Percentiles rank a stretch among this genome's conserved stretches.
These are phyloP conservation scores for Malurus melanocephalus DNA, from an alignment of 2,113 vertebrate species.

Conservation along the genomic window DNA sequence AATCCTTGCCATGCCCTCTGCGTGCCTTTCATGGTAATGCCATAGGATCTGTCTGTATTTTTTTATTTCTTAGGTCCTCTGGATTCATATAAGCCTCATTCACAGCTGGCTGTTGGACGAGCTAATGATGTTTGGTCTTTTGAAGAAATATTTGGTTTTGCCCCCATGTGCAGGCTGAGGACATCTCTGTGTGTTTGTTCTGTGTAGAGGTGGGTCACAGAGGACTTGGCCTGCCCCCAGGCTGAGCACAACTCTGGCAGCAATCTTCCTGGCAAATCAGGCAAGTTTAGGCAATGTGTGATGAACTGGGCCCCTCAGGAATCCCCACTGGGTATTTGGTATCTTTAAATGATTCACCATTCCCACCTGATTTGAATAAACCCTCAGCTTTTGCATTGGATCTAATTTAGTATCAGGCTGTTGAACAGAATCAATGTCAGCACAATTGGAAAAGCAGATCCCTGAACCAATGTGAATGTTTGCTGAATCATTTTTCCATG, in stretches of 20 bases:
- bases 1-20: not conserved
- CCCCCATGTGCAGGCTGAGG: not conserved
- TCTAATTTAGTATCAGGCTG: not conserved
- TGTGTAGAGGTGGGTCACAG: not conserved
- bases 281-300: accelerated
- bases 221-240: not conserved
- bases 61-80: not conserved
- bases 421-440: not conserved
- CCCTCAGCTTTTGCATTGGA: not conserved
- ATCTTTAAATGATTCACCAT: not conserved
- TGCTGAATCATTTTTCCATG: not conserved
- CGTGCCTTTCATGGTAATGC: accelerated
- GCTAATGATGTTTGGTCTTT: not conserved
- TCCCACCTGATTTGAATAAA: not conserved
- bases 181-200: not conserved
- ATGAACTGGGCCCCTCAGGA: not conserved
- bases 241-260: not conserved
- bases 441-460: not conserved
- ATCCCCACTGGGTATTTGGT: not conserved
- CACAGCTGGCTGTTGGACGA: not conserved
- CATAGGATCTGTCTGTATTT: not conserved
- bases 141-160: not conserved
- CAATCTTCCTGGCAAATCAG: not conserved
- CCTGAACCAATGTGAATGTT: not conserved
- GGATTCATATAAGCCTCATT: not conserved